Percentiles rank a stretch among this genome's conserved stretches.
Conservation (phyloP, 92 coral and sea anemone genomes). For the Porites rus region DNA sequence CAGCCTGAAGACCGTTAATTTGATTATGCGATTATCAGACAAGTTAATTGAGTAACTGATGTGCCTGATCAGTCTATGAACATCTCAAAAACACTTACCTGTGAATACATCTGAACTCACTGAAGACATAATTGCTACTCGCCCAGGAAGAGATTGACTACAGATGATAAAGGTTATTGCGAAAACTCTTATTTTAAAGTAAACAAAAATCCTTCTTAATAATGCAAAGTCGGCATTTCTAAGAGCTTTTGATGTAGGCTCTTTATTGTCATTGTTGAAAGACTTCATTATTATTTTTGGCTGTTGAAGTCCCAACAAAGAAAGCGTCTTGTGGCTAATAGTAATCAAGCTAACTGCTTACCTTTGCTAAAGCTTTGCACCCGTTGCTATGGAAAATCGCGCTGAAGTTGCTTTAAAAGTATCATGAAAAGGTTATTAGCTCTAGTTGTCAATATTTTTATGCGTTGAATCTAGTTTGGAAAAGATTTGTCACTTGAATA, state of each 20-base stretch:
- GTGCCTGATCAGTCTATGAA: no score
- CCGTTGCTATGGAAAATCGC: background rate
- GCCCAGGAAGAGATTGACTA: background rate
- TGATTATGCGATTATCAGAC: no score
- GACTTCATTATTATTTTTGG: conserved; percentile 17
- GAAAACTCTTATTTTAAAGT: background rate
- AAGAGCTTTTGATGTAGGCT: background rate
- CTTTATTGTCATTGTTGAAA: conserved; percentile 19
- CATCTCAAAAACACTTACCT: conserved; percentile 6
- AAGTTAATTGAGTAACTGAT: no score
- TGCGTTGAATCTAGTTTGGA: background rate
- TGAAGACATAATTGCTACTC: conserved; percentile 20
- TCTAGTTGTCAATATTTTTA: background rate
- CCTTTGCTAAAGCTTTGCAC: background rate
- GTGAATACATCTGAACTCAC: background rate
- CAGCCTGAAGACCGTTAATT: background rate
- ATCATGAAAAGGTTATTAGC: background rate
- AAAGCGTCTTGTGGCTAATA: background rate
- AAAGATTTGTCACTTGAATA: no score
- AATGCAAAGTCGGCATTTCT: conserved; percentile 15
- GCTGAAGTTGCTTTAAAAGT: conserved; percentile 5
- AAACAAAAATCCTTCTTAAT: conserved; percentile 13
- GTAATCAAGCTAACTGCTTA: background rate
- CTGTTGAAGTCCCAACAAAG: conserved; percentile 20
- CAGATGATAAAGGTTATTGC: background rate